Percentiles rank a stretch among this genome's conserved stretches.
These are phyloP conservation scores for Gavia stellata DNA, from an alignment of 2,113 vertebrate genomes.

Conservation along the genomic window DNA sequence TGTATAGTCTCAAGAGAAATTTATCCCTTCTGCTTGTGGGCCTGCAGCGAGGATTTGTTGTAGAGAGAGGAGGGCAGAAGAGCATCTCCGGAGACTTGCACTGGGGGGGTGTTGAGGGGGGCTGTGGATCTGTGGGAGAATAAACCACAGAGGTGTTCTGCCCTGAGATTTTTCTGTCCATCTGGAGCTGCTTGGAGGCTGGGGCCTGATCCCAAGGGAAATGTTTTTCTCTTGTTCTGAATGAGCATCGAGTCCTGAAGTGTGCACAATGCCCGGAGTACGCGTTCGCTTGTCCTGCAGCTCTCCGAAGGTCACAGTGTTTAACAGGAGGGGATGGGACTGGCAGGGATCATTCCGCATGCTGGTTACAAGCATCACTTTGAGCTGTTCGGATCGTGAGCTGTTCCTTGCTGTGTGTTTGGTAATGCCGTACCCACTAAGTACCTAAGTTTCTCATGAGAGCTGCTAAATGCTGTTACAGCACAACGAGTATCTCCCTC, in stretches of 20 bases:
- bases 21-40: neutral
- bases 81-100: neutral
- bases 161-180: neutral
- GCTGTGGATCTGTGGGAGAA: neutral
- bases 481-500: neutral
- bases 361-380: neutral
- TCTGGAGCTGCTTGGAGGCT: neutral
- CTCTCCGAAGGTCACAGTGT: neutral
- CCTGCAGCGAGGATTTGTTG: neutral
- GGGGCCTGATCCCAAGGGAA: neutral
- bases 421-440: neutral
- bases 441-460: neutral
- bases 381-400: neutral
- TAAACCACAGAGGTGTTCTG: neutral
- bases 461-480: neutral
- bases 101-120: fast-evolving
- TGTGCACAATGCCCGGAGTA: neutral
- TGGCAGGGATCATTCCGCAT: neutral
- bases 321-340: neutral
- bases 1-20: neutral
- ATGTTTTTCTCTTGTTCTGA: neutral
- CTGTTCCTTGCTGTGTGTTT: neutral
- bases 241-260: neutral
- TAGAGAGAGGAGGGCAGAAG: neutral
- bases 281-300: neutral